Percentiles rank a stretch among this genome's conserved stretches.
Conservation (phyloP, 2,113 vertebrate genomes). For the Nesoenas mayeri region DNA sequence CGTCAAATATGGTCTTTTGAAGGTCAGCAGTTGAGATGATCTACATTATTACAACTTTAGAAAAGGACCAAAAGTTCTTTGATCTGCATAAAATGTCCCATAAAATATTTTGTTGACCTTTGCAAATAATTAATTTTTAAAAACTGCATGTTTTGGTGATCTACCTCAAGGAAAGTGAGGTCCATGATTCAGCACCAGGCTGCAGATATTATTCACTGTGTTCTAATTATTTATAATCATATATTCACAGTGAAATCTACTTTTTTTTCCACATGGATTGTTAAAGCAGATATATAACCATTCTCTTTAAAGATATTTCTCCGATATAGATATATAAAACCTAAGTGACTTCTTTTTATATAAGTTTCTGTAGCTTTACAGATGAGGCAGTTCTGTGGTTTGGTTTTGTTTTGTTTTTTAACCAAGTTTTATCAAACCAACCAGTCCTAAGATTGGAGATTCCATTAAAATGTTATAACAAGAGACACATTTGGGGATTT, state of each 20-base stretch:
- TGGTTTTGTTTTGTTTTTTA: not conserved
- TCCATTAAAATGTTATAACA: not conserved
- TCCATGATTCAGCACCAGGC: not conserved
- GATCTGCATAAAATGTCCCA: conserved; percentile 37
- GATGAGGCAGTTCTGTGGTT: not conserved
- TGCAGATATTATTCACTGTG: not conserved
- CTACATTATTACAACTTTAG: conserved; percentile 62
- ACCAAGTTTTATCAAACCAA: not conserved
- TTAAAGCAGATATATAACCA: not conserved
- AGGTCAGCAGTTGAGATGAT: conserved; percentile 65
- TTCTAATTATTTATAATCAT: not conserved
- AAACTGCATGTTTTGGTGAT: not conserved
- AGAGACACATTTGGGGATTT: not conserved
- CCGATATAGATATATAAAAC: not conserved
- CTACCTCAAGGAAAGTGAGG: not conserved
- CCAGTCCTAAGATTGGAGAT: not conserved
- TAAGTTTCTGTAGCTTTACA: not conserved
- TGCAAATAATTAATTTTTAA: conserved; percentile 54
- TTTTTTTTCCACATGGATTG: not conserved
- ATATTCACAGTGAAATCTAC: not conserved
- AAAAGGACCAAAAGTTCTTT: conserved; percentile 41
- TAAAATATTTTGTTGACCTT: conserved; percentile 65
- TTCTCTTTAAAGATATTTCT: not conserved
- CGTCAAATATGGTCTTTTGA: conserved; percentile 69
- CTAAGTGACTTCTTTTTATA: not conserved